These are phyloP conservation scores for Chaunax sp. DNA, from an alignment of 2,797 vertebrate species.

Conservation along the genomic window DNA sequence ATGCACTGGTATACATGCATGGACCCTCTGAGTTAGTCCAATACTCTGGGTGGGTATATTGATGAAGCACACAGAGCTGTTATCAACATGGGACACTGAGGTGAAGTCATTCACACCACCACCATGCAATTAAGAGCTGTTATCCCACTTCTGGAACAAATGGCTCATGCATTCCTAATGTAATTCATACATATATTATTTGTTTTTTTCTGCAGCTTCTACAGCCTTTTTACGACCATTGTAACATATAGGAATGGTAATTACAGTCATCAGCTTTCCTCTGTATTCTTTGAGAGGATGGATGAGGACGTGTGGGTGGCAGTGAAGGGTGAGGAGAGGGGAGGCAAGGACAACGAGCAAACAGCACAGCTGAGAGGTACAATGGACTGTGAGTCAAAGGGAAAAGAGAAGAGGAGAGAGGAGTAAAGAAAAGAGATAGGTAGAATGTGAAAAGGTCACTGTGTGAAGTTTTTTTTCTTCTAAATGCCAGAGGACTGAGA, in stretches of 20 bases:
- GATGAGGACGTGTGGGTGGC: constrained; percentile 77
- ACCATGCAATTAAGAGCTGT: constrained; percentile 19
- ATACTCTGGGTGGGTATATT: constrained; percentile 1
- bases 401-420: constrained; percentile 34
- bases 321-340: constrained; percentile 53
- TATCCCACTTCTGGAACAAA: constrained; percentile 36
- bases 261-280: constrained; percentile 57
- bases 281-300: constrained; percentile 65
- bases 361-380: constrained; percentile 62
- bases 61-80: constrained; percentile 10
- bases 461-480: constrained; percentile 40
- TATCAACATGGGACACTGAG: constrained; percentile 23
- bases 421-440: constrained; percentile 48
- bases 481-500: constrained; percentile 52
- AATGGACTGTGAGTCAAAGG: constrained; percentile 70
- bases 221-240: constrained; percentile 12
- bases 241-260: constrained; percentile 47
- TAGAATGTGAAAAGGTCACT: constrained; percentile 67
- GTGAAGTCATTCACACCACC: constrained; percentile 26
- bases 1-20: constrained; percentile 45
- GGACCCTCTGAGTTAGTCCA: constrained; percentile 4
- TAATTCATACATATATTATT: constrained; percentile 12
- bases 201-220: constrained; percentile 21
- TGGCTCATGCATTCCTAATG: constrained; percentile 42
- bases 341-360: constrained; percentile 58